These are phyloP conservation scores for Amiota minor DNA, from an alignment of 2,888 invertebrate species.

Conservation along the genomic window DNA sequence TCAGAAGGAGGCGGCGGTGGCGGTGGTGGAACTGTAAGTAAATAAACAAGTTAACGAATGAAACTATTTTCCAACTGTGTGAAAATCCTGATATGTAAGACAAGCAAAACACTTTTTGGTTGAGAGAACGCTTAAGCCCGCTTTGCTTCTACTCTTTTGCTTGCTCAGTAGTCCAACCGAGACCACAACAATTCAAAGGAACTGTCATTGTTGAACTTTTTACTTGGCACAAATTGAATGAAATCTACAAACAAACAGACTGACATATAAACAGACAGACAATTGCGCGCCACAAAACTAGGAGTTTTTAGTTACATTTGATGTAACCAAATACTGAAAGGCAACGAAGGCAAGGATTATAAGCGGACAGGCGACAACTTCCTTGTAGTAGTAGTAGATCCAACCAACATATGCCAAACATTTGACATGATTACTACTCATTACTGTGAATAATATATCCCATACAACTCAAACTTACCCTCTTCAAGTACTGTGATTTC, in stretches of 20 bases:
- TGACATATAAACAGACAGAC: too few species aligned
- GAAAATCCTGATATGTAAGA: constrained; percentile 9
- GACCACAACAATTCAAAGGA: not conserved
- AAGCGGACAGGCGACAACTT: too few species aligned
- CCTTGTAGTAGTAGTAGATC: too few species aligned
- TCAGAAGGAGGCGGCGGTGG: constrained; percentile 70
- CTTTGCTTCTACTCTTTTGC: not conserved
- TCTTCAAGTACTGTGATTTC: constrained; percentile 83
- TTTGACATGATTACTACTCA: too few species aligned
- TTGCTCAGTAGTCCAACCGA: not conserved
- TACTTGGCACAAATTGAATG: too few species aligned
- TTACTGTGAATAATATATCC: too few species aligned
- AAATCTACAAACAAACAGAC: too few species aligned
- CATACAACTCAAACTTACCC: constrained; percentile 75
- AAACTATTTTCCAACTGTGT: constrained; percentile 3
- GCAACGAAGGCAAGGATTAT: too few species aligned
- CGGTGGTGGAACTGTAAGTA: constrained; percentile 65
- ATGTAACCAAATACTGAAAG: too few species aligned
- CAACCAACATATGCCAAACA: too few species aligned
- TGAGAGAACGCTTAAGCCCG: not conserved
- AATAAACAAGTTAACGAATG: not conserved
- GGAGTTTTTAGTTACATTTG: too few species aligned
- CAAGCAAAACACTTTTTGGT: constrained; percentile 19
- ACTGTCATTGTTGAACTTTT: constrained; percentile 9
- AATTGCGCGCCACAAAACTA: too few species aligned